Evolutionary conservation across 2,797 vertebrate genomes (phyloP).

Genomic region (Sebastes itinus): DNA sequence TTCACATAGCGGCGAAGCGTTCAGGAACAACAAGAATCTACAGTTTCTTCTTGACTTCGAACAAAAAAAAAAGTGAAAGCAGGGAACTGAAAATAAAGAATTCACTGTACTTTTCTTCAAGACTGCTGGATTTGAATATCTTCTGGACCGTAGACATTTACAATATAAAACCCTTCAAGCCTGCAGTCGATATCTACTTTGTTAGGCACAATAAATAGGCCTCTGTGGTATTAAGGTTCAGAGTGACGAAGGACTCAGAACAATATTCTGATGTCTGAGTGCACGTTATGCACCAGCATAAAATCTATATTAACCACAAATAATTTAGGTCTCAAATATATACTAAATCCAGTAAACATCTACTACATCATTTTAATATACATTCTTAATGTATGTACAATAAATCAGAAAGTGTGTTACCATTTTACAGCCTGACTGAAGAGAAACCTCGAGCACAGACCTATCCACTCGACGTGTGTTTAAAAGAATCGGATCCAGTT

Average conservation of each 20-base stretch:
- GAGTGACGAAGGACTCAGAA: slow-evolving; percentile 74
- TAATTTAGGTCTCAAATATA: slow-evolving; percentile 79
- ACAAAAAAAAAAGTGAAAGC: slow-evolving; percentile 33
- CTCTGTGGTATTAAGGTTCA: slow-evolving; percentile 80
- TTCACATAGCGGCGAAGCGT: slow-evolving; percentile 43
- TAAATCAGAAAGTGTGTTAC: slow-evolving; percentile 68
- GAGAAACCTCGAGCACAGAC: slow-evolving; percentile 78
- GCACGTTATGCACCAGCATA: slow-evolving; percentile 71
- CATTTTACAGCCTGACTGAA: slow-evolving; percentile 67
- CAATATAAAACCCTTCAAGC: slow-evolving; percentile 70
- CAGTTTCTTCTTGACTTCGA: slow-evolving; percentile 25
- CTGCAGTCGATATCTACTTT: slow-evolving; percentile 65
- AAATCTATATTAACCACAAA: slow-evolving; percentile 76
- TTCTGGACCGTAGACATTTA: slow-evolving; percentile 67
- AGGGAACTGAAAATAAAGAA: slow-evolving; percentile 37
- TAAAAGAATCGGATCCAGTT: slow-evolving; percentile 83
- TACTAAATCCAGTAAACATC: slow-evolving; percentile 77
- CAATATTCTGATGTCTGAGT: slow-evolving; percentile 61
- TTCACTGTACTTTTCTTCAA: slow-evolving; percentile 56
- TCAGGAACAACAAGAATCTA: slow-evolving; percentile 34
- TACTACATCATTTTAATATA: slow-evolving; percentile 76
- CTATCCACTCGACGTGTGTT: slow-evolving; percentile 60
- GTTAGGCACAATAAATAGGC: slow-evolving; percentile 78
- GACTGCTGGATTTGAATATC: slow-evolving; percentile 70
- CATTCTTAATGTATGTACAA: slow-evolving; percentile 83